A percentile compares a stretch with the other conserved stretches of the same genome.
phyloP scores from a whole-genome alignment of 2,888 invertebrate species.

The Tiliacea citrago region DNA sequence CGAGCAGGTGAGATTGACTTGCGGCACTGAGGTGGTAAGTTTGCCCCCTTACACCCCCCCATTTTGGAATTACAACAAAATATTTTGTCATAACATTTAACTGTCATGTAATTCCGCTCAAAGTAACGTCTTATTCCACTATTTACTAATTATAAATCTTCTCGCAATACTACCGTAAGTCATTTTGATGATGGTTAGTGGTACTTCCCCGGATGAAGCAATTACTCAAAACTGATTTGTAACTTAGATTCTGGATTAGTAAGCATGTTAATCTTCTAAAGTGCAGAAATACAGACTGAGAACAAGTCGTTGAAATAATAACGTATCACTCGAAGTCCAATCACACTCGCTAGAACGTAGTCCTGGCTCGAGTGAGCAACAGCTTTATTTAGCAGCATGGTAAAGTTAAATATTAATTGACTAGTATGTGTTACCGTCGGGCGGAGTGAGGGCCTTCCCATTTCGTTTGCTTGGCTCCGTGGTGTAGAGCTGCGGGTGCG shows the following conservation, averaged over 20 bases:
- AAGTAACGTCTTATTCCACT: neutral
- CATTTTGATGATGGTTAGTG: neutral
- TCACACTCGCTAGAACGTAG: neutral
- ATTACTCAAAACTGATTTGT: too few species aligned
- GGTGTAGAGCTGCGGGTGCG: conserved; percentile 75
- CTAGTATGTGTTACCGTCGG: conserved; percentile 69
- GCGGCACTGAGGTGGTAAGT: too few species aligned
- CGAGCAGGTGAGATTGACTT: too few species aligned
- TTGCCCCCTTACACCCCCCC: too few species aligned
- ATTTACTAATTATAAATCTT: neutral
- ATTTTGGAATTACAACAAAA: too few species aligned
- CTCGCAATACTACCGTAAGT: neutral
- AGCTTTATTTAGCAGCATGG: neutral
- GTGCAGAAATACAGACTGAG: neutral
- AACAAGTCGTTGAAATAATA: neutral
- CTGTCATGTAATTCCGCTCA: neutral
- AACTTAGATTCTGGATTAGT: too few species aligned
- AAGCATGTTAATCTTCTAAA: neutral
- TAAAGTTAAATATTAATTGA: neutral
- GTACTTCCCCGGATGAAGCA: neutral
- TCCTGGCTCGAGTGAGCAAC: neutral
- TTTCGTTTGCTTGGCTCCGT: conserved; percentile 77
- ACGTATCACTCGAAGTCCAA: neutral
- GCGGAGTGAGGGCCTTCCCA: conserved; percentile 76
- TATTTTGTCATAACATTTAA: neutral